Evolutionary conservation across 2,888 invertebrate species (phyloP).

Genomic region (Drosophila mimica): DNA sequence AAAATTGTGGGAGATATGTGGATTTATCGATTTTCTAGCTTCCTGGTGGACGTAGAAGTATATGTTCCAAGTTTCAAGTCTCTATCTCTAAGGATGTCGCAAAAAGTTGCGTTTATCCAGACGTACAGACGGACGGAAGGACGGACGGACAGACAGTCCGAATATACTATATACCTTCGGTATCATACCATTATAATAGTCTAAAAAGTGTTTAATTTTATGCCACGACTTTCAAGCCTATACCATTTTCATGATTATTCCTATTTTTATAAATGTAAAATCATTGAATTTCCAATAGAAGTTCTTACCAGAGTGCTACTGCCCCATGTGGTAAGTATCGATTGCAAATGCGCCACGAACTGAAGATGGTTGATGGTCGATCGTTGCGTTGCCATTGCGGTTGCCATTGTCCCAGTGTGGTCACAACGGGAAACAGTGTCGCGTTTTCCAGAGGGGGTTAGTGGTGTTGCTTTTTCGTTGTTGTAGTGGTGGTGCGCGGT

Average conservation of each 20-base stretch:
- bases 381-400: slow-evolving; percentile 20
- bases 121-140: too few relatives aligned
- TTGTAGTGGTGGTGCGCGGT: neutral
- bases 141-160: too few relatives aligned
- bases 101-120: too few relatives aligned
- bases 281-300: neutral
- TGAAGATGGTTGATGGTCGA: slow-evolving; percentile 22
- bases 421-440: slow-evolving; percentile 58
- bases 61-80: too few relatives aligned
- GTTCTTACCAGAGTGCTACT: neutral
- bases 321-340: slow-evolving; percentile 24
- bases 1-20: too few relatives aligned
- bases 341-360: slow-evolving; percentile 30
- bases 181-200: neutral
- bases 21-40: too few relatives aligned
- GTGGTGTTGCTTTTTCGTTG: neutral
- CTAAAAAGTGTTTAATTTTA: neutral
- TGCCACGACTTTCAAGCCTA: neutral
- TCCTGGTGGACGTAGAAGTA: too few relatives aligned
- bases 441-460: slow-evolving; percentile 31
- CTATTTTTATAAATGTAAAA: neutral
- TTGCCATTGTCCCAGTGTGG: slow-evolving; percentile 49
- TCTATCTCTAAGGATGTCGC: too few relatives aligned
- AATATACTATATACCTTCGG: too few relatives aligned
- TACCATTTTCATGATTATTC: neutral